These are phyloP conservation scores for Myxocyprinus asiaticus DNA, from an alignment of 2,113 vertebrate genomes.

Conservation along the genomic window DNA sequence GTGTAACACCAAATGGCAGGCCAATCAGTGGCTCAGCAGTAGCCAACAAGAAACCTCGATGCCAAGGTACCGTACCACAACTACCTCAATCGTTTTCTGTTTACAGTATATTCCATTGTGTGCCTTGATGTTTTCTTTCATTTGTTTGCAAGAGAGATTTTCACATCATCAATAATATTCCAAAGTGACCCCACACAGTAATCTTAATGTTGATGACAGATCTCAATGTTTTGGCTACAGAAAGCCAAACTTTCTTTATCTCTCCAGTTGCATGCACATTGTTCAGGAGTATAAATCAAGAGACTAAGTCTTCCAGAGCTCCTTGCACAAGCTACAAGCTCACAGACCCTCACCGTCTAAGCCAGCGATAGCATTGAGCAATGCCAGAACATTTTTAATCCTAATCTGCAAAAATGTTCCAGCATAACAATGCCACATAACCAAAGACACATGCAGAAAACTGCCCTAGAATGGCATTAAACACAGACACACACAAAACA, in stretches of 20 bases:
- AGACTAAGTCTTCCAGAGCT: background rate
- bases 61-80: constrained; percentile 79
- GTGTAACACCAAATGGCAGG: constrained; percentile 90
- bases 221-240: background rate
- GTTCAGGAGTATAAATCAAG: background rate
- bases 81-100: background rate
- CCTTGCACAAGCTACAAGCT: background rate
- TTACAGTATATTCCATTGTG: background rate
- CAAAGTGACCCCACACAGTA: background rate
- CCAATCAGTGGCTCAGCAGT: constrained; percentile 95
- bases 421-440: constrained; percentile 63
- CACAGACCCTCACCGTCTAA: background rate
- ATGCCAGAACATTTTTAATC: constrained; percentile 27
- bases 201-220: background rate
- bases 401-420: constrained; percentile 61
- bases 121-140: background rate
- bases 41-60: constrained; percentile 95
- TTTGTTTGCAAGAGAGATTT: constrained; percentile 23
- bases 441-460: constrained; percentile 65
- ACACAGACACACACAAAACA: constrained; percentile 11
- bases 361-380: too few species aligned
- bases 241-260: background rate
- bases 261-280: background rate
- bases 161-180: background rate
- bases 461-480: background rate